phyloP scores from a whole-genome alignment of 2,888 invertebrate species.

The Phaonia tiefii region DNA sequence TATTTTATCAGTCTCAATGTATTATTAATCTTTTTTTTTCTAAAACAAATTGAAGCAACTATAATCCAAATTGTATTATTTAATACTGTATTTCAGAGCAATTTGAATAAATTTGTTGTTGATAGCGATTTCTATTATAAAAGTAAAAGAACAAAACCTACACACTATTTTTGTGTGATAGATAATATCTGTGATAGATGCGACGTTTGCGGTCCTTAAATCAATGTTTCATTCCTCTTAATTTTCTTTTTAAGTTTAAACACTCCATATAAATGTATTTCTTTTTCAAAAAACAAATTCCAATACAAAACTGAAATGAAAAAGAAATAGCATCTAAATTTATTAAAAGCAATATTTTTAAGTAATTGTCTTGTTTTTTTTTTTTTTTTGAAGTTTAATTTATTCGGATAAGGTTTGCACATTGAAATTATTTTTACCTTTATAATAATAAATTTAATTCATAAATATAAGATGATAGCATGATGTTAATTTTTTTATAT shows the following conservation, averaged over 20 bases:
- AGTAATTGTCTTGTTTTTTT: background rate
- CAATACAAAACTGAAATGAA: too few species aligned
- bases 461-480: slow-evolving; percentile 25
- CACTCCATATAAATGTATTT: background rate
- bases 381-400: too few species aligned
- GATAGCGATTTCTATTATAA: slow-evolving; percentile 27
- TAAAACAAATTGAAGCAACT: slow-evolving; percentile 15
- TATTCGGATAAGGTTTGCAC: too few species aligned
- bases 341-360: slow-evolving; percentile 18
- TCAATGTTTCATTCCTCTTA: background rate
- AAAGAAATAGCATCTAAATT: slow-evolving; percentile 22
- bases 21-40: background rate
- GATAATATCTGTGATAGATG: slow-evolving; percentile 53
- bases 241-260: slow-evolving; percentile 31
- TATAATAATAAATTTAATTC: slow-evolving; percentile 16
- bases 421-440: slow-evolving; percentile 26
- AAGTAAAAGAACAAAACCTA: slow-evolving; percentile 22
- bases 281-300: too few species aligned
- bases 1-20: background rate
- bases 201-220: background rate
- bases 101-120: slow-evolving; percentile 40
- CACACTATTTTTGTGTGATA: slow-evolving; percentile 20
- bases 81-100: slow-evolving; percentile 59
- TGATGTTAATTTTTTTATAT: slow-evolving; percentile 20
- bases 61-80: slow-evolving; percentile 29